Percentiles rank a stretch among this genome's conserved stretches.
These are phyloP conservation scores for Zaprionus nigranus DNA, from an alignment of 1,140 invertebrate species.

Conservation along the genomic window DNA sequence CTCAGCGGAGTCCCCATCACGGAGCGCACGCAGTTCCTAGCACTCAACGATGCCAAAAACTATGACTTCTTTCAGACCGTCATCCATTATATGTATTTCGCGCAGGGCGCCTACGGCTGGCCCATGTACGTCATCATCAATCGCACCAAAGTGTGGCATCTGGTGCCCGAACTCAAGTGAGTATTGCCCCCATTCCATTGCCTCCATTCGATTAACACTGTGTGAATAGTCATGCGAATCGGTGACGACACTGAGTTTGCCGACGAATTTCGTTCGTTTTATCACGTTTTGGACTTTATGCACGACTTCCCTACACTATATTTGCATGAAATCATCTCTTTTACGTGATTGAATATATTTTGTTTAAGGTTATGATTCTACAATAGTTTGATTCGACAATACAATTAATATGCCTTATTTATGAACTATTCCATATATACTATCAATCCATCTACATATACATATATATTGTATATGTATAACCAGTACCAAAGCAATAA, in stretches of 20 bases:
- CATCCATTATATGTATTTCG: conserved; percentile 94
- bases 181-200: conserved; percentile 17
- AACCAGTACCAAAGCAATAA: too few species aligned
- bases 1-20: conserved; percentile 95
- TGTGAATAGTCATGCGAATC: background rate
- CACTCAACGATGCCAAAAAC: conserved; percentile 91
- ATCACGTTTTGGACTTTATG: background rate
- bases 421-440: too few species aligned
- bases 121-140: conserved; percentile 93
- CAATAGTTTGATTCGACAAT: too few species aligned
- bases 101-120: conserved; percentile 95
- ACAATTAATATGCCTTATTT: too few species aligned
- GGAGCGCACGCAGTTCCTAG: conserved; percentile 92
- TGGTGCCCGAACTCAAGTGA: conserved; percentile 89
- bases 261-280: background rate
- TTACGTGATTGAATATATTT: too few species aligned
- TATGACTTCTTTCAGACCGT: conserved; percentile 90
- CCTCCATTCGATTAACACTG: background rate
- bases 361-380: too few species aligned
- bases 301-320: too few species aligned
- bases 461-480: too few species aligned
- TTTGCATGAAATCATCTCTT: too few species aligned
- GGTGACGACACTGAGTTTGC: background rate
- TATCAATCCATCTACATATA: too few species aligned
- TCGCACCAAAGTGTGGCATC: conserved; percentile 90